Evolutionary conservation across 2,888 invertebrate species (phyloP), one percentile per base, ranked within the genome.

Genomic region (Spilosoma lubricipeda): DNA sequence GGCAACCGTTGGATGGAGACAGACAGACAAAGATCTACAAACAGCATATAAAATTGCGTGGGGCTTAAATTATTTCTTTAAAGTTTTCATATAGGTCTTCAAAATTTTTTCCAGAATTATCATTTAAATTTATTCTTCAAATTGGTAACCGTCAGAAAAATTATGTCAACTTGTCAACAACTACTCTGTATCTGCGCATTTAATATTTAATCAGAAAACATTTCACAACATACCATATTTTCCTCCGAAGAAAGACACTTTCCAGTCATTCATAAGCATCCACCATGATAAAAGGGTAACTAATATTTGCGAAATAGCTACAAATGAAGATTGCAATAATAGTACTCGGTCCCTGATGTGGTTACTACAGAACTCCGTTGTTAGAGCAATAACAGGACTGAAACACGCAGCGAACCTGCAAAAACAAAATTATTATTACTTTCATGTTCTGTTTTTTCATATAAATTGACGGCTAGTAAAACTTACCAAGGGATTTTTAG

Each of bases 291-390:
- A 85, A 0, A 84, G 84, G 0, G 93, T 90, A 5, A 92, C 83
- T 0, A 90, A 5, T 1, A 93, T 81, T 63, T 91, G 92, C 0
- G 89, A 85, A 0, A 91, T 56, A 0, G 91, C 86, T 0, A 82
- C 77, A 67, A 91, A 93, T 0, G 94, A 92, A 0, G 93, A 90
- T 73, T 93, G 93, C 3, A 85, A 86, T 9, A 94, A 74, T 81
- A 94, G 78, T 45, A 94, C 86, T 0, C 93, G 82, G 70, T 94
- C 94, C 67, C 94, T 85, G n/a, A 93, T 92, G 3, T 83, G 90
- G 4, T 89, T 88, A 79, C 92, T 87, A 30, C 93, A 92, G 73
- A 91, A 92, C 76, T 94, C 94, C 0, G 94, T 89, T 0, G 93
- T 92, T 3, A 92, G 74, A 0, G 92, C 84, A 2, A 94, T 76